These are phyloP conservation scores for Drosophila anomalata DNA, from an alignment of 2,888 invertebrate genomes.

Conservation along the genomic window DNA sequence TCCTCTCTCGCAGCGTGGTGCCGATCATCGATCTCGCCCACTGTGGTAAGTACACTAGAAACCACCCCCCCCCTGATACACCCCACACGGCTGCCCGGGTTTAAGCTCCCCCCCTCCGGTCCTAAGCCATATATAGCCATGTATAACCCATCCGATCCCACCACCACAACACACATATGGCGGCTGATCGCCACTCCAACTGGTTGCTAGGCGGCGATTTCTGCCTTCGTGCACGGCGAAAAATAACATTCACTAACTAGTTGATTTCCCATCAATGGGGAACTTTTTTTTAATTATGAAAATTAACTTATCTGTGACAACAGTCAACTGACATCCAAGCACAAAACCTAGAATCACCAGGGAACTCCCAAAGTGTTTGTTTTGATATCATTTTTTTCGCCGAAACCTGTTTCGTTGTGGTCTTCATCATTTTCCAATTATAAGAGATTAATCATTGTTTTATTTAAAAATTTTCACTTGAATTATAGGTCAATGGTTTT, in stretches of 20 bases:
- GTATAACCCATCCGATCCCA: conserved; percentile 9
- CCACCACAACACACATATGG: background rate
- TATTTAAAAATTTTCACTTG: background rate
- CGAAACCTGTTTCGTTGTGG: background rate
- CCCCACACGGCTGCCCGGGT: background rate
- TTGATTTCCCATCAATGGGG: background rate
- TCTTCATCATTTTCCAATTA: background rate
- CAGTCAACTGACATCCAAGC: conserved; percentile 1
- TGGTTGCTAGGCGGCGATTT: conserved; percentile 30
- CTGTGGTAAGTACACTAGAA: conserved; percentile 86
- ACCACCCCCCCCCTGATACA: background rate
- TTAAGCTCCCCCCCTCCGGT: background rate
- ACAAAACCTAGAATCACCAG: background rate
- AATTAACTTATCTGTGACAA: conserved; percentile 6
- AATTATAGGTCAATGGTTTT: background rate
- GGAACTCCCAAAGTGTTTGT: background rate
- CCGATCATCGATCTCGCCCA: conserved; percentile 91
- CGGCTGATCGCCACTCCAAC: conserved; percentile 7
- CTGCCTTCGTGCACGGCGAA: background rate
- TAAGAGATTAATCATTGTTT: background rate
- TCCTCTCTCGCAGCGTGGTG: conserved; percentile 89
- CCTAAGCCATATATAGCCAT: background rate
- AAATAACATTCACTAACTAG: background rate
- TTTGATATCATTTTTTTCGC: background rate
- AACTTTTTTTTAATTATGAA: conserved; percentile 7